Evolutionary conservation across 1,140 invertebrate species (phyloP).

Genomic region (Nomia melanderi): DNA sequence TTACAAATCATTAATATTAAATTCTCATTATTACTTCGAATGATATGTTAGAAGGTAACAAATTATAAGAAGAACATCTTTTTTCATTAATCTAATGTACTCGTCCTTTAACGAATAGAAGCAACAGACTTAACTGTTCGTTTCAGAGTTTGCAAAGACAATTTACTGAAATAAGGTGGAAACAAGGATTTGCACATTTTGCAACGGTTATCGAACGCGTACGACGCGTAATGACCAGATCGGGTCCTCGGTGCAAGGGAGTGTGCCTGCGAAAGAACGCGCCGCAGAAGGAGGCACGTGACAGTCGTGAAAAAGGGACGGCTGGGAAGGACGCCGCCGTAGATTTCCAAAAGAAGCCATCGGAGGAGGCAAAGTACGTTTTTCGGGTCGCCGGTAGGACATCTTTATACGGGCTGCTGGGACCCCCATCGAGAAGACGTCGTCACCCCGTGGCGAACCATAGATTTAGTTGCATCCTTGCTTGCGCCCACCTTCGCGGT

Average conservation of each 20-base stretch:
- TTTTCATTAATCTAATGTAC: no score
- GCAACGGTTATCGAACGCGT: no score
- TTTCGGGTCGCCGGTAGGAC: conserved; percentile 63
- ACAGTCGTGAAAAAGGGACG: conserved; percentile 50
- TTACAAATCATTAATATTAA: no score
- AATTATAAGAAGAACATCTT: no score
- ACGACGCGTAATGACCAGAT: not conserved
- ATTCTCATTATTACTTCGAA: no score
- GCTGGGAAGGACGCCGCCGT: not conserved
- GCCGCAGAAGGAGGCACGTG: conserved; percentile 40
- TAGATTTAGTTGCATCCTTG: conserved; percentile 73
- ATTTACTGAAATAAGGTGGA: no score
- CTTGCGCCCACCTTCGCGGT: conserved; percentile 44
- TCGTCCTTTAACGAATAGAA: no score
- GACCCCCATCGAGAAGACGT: conserved; percentile 74
- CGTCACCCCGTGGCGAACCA: conserved; percentile 75
- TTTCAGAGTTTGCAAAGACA: no score
- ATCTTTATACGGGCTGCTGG: conserved; percentile 73
- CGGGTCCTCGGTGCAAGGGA: not conserved
- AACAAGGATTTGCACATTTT: no score
- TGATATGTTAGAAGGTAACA: no score
- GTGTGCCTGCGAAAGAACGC: conserved; percentile 6
- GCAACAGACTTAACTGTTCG: no score
- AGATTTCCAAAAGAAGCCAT: conserved; percentile 20
- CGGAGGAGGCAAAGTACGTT: conserved; percentile 54